Evolutionary conservation across 2,888 invertebrate species (phyloP).

Genomic region (Caenorhabditis plicata): DNA sequence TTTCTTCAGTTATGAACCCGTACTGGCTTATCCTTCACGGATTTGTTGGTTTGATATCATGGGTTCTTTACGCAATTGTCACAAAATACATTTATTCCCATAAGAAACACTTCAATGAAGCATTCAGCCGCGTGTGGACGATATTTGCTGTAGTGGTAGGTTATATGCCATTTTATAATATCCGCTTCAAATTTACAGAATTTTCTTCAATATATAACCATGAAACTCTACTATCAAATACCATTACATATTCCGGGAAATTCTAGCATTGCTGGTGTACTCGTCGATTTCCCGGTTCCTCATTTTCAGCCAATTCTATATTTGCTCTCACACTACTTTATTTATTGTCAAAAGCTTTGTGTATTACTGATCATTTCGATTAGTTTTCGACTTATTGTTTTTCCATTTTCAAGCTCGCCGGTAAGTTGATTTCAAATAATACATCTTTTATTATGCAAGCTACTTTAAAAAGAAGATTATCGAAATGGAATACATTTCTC

Average conservation of each 20-base stretch:
- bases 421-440: neutral
- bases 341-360: constrained; percentile 3
- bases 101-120: constrained; percentile 4
- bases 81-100: constrained; percentile 2
- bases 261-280: neutral
- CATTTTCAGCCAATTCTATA: neutral
- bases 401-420: constrained; percentile 6
- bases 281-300: neutral
- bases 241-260: neutral
- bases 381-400: constrained; percentile 5
- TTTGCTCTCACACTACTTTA: neutral
- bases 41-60: neutral
- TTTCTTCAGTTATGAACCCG: no score
- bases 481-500: no score
- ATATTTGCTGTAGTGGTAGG: constrained; percentile 1
- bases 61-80: constrained; percentile 1
- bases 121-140: neutral
- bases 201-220: neutral
- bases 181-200: constrained; percentile 2
- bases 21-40: neutral
- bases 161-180: neutral
- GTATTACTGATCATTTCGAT: constrained; percentile 1
- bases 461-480: neutral
- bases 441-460: neutral
- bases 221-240: constrained; percentile 3